These are phyloP conservation scores for Macheiramphus alcinus DNA, from an alignment of 2,113 vertebrate genomes.

Conservation along the genomic window DNA sequence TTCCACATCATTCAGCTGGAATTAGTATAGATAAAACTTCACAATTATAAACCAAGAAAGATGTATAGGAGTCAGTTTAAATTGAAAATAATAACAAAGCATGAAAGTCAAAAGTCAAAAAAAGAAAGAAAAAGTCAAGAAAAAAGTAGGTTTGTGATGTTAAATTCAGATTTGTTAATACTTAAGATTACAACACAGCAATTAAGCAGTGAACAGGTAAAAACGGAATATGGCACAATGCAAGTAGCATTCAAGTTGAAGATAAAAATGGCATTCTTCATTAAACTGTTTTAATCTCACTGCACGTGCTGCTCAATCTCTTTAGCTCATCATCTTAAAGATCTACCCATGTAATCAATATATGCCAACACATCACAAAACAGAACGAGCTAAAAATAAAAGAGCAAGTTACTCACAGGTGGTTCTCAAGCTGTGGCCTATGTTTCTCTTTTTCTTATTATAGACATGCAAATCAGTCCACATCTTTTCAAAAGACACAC, in stretches of 20 bases:
- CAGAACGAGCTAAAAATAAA: constrained; percentile 11
- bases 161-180: background rate
- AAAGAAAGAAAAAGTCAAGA: background rate
- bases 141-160: background rate
- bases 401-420: constrained; percentile 5
- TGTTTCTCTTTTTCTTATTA: background rate
- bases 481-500: background rate
- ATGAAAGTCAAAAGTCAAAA: background rate
- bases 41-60: background rate
- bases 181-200: background rate
- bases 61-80: background rate
- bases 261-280: background rate
- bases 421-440: background rate
- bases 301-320: background rate
- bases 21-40: background rate
- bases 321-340: background rate
- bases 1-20: background rate
- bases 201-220: background rate
- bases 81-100: background rate
- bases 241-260: background rate
- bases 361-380: constrained; percentile 2
- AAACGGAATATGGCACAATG: background rate
- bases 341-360: constrained; percentile 3
- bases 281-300: background rate
- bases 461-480: background rate